Percentiles rank a stretch among this genome's conserved stretches.
Evolutionary conservation across 2,113 vertebrate genomes (phyloP).

Genomic region (Nibea albiflora): DNA sequence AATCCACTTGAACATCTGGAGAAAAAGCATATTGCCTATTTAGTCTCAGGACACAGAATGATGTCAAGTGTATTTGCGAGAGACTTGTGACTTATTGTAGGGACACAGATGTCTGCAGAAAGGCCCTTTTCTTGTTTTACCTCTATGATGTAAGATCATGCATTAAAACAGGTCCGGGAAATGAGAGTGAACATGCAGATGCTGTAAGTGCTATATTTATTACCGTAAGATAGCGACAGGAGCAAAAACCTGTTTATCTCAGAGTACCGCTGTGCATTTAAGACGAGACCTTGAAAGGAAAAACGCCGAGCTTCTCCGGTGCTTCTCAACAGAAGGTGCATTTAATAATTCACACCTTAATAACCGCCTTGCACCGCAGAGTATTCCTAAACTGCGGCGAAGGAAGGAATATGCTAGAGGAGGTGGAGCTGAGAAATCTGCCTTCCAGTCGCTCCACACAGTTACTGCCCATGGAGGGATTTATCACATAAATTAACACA

Average conservation of each 20-base stretch:
- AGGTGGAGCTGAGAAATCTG: constrained; percentile 23
- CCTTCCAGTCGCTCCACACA: constrained; percentile 5
- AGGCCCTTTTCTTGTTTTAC: background rate
- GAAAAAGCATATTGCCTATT: background rate
- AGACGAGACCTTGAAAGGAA: background rate
- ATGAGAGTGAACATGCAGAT: background rate
- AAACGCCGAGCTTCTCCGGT: background rate
- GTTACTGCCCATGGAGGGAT: background rate
- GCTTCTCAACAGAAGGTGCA: background rate
- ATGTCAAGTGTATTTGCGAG: background rate
- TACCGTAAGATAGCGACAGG: background rate
- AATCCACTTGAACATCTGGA: constrained; percentile 5
- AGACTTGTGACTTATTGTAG: background rate
- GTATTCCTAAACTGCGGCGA: background rate
- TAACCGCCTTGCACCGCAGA: constrained; percentile 6
- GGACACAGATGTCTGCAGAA: background rate
- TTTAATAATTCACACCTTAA: constrained; percentile 40
- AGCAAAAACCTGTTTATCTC: background rate
- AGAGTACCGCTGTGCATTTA: background rate
- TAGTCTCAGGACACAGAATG: background rate
- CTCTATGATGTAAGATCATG: background rate
- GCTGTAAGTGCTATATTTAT: background rate
- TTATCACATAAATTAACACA: constrained; percentile 21
- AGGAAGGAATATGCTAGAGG: background rate
- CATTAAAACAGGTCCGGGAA: background rate